Percentiles rank a stretch among this genome's conserved stretches.
Evolutionary conservation across 2,797 vertebrate genomes (phyloP).

Genomic region (Ispidina lecontei): DNA sequence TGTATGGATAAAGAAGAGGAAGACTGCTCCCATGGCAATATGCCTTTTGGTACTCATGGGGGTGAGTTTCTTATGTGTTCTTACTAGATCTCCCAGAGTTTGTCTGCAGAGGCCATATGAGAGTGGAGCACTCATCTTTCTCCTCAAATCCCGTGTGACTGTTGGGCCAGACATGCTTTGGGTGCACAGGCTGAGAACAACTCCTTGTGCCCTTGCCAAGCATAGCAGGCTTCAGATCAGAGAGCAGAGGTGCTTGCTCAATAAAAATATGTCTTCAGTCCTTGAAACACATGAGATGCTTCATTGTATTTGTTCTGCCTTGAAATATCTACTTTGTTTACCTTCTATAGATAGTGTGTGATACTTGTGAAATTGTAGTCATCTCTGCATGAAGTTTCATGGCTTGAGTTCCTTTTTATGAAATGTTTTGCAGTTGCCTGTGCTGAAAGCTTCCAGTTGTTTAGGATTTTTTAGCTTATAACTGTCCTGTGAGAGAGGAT

Average conservation of each 20-base stretch:
- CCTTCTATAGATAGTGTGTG: not conserved
- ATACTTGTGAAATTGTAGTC: not conserved
- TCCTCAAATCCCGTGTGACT: not conserved
- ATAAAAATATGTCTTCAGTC: not conserved
- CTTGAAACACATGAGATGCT: not conserved
- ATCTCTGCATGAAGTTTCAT: not conserved
- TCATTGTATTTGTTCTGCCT: not conserved
- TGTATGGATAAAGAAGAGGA: not conserved
- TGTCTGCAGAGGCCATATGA: not conserved
- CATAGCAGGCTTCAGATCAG: not conserved
- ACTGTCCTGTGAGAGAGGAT: not conserved
- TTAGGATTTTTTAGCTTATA: not conserved
- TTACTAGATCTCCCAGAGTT: not conserved
- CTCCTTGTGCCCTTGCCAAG: not conserved
- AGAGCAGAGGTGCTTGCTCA: not conserved
- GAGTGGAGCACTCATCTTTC: not conserved
- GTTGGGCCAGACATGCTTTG: rapidly evolving
- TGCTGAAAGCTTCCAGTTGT: not conserved
- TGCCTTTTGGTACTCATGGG: not conserved
- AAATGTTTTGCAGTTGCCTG: not conserved
- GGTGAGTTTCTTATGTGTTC: not conserved
- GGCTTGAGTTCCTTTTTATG: not conserved
- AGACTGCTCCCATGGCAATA: not conserved
- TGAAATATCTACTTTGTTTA: not conserved
- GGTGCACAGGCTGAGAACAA: rapidly evolving